A percentile compares a stretch with the other conserved stretches of the same genome.
Conservation (phyloP, 2,797 vertebrate genomes). For the Syndactyla subalaris region DNA sequence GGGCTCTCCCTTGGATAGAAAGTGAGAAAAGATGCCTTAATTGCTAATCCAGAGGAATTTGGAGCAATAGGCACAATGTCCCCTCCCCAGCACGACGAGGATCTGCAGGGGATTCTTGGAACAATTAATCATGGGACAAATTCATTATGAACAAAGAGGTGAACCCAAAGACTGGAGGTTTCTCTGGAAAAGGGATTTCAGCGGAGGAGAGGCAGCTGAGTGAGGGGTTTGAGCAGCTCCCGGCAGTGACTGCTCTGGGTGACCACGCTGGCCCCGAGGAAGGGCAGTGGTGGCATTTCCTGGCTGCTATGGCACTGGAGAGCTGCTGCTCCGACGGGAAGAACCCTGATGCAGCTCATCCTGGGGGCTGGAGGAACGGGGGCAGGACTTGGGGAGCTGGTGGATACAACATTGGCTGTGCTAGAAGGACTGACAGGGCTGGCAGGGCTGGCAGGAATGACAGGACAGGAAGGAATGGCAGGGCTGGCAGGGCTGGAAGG, state of each 20-base stretch:
- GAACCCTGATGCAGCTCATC: background rate
- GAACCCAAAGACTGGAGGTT: background rate
- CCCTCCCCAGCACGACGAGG: rapidly evolving
- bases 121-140: background rate
- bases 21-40: conserved; percentile 63
- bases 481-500: background rate
- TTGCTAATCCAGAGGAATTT: conserved; percentile 57
- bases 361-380: rapidly evolving
- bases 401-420: rapidly evolving
- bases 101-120: background rate
- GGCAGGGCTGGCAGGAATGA: background rate
- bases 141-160: background rate
- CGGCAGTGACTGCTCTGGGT: background rate
- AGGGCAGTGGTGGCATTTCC: background rate
- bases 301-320: rapidly evolving
- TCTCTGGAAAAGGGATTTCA: background rate
- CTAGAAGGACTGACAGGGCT: background rate
- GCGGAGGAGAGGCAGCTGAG: background rate
- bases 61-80: background rate
- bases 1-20: background rate
- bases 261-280: rapidly evolving
- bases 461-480: background rate
- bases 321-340: background rate
- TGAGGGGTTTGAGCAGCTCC: background rate
- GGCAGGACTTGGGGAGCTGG: background rate